These are phyloP conservation scores for Rhynchonycteris naso DNA, from an alignment of 2,797 vertebrate genomes.

Conservation along the genomic window DNA sequence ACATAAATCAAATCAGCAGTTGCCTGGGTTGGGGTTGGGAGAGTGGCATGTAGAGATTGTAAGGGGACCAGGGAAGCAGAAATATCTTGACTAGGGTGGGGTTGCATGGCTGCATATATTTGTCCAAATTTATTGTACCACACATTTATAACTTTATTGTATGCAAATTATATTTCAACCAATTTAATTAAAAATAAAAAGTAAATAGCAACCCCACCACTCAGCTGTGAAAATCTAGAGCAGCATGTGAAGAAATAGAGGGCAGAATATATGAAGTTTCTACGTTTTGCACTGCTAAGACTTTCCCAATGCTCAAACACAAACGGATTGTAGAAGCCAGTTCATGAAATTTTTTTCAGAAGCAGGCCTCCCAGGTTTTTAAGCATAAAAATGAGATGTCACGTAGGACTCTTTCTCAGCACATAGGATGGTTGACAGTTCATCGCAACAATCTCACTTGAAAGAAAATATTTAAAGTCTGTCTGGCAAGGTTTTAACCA, in stretches of 20 bases:
- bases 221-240: neutral
- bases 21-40: neutral
- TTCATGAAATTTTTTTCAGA: neutral
- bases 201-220: neutral
- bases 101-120: neutral
- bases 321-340: neutral
- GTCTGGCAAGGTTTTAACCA: neutral
- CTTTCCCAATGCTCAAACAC: neutral
- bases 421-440: neutral
- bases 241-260: neutral
- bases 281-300: neutral
- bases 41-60: neutral
- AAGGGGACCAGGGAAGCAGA: neutral
- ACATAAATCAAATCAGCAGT: neutral
- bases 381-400: neutral
- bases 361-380: neutral
- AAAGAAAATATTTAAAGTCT: slow-evolving; percentile 47
- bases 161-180: neutral
- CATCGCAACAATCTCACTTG: neutral
- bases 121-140: neutral
- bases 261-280: neutral
- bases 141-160: neutral
- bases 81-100: neutral
- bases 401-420: neutral
- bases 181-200: slow-evolving; percentile 12